These are phyloP conservation scores for Hydrozoanthus gracilis DNA, from an alignment of 92 coral and sea anemone genomes.

Conservation along the genomic window DNA sequence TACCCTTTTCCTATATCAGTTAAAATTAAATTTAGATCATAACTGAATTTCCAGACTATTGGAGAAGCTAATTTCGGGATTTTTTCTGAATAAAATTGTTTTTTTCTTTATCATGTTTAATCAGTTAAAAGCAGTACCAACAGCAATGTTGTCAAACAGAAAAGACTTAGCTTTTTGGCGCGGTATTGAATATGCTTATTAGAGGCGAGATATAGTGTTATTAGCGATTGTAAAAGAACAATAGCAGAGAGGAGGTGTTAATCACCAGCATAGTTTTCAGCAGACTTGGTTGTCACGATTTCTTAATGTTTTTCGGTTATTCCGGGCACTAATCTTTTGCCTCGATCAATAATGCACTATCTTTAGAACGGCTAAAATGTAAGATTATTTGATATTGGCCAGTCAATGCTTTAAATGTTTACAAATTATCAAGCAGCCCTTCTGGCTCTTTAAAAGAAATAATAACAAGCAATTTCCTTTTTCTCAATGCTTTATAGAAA, in stretches of 20 bases:
- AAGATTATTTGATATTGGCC: too few species aligned
- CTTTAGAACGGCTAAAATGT: background rate
- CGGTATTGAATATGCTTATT: constrained; percentile 6
- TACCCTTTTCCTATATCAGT: background rate
- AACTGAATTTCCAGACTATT: background rate
- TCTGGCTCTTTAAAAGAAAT: too few species aligned
- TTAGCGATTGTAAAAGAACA: background rate
- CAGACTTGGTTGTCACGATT: constrained; percentile 19
- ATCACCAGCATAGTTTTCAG: constrained; percentile 7
- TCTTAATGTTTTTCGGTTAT: background rate
- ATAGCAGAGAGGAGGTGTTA: background rate
- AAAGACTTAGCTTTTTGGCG: too few species aligned
- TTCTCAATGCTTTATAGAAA: background rate
- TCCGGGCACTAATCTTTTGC: too few species aligned
- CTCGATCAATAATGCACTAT: background rate
- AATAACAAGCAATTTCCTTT: background rate
- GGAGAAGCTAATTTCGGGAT: background rate
- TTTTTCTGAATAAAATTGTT: background rate
- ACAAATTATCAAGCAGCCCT: too few species aligned
- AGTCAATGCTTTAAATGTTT: background rate
- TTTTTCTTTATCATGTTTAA: too few species aligned
- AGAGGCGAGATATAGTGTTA: background rate
- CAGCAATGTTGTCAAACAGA: too few species aligned
- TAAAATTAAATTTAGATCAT: constrained; percentile 18
- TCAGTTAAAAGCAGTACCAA: too few species aligned